Conservation (phyloP, 2,797 vertebrate genomes). For the Gymnothorax javanicus region DNA sequence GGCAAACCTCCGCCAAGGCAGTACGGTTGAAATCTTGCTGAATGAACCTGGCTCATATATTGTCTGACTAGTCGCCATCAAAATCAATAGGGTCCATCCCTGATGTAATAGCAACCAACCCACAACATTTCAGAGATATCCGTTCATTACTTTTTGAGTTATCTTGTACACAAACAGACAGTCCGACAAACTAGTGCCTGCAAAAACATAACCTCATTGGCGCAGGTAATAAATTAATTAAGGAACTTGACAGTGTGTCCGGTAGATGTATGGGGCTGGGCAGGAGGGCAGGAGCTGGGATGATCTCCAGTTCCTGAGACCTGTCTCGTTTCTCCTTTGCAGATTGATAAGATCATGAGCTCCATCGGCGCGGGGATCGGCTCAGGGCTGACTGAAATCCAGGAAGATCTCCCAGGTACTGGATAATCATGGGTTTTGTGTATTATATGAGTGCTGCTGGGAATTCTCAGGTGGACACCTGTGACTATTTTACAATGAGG, state of each 20-base stretch:
- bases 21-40: too few species aligned
- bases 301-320: background rate
- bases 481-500: background rate
- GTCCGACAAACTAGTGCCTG: too few species aligned
- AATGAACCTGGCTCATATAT: too few species aligned
- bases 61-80: too few species aligned
- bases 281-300: background rate
- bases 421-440: background rate
- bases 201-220: too few species aligned
- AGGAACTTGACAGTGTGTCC: background rate
- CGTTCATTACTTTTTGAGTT: too few species aligned
- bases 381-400: slow-evolving; percentile 81
- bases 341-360: slow-evolving; percentile 99
- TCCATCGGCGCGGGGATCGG: slow-evolving; percentile 92
- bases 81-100: too few species aligned
- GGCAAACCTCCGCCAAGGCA: too few species aligned
- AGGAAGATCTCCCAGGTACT: slow-evolving; percentile 75
- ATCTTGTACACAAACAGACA: too few species aligned
- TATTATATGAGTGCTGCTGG: slow-evolving; percentile 14
- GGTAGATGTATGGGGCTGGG: background rate
- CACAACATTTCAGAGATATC: too few species aligned
- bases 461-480: background rate
- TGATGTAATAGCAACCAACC: too few species aligned
- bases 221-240: background rate
- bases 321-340: slow-evolving; percentile 52